Conservation (phyloP, 2,113 vertebrate genomes). For the Apeltes quadracus region DNA sequence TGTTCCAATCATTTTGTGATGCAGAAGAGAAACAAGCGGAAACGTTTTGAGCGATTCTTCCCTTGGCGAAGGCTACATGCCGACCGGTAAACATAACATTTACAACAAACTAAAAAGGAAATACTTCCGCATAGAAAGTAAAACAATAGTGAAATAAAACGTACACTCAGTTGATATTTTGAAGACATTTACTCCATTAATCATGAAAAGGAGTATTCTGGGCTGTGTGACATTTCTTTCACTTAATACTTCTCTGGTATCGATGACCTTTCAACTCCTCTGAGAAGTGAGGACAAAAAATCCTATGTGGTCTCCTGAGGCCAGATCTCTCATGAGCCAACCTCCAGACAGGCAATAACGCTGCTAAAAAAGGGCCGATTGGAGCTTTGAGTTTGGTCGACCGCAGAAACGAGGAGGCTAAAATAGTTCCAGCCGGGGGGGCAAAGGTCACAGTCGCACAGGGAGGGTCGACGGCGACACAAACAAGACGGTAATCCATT, state of each 20-base stretch:
- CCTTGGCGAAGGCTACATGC: too few species aligned
- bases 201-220: neutral
- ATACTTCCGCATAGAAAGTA: too few species aligned
- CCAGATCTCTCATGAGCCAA: neutral
- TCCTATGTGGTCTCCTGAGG: neutral
- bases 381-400: neutral
- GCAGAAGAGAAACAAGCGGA: neutral
- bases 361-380: conserved; percentile 31
- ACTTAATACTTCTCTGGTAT: neutral
- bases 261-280: conserved; percentile 5
- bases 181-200: neutral
- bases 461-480: neutral
- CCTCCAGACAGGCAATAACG: neutral
- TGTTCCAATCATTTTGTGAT: neutral
- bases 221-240: neutral
- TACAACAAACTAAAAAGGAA: neutral
- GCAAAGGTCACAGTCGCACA: conserved; percentile 49
- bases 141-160: neutral
- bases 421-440: conserved; percentile 35
- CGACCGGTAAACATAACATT: too few species aligned
- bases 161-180: neutral
- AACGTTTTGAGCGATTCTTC: too few species aligned
- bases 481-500: neutral
- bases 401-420: neutral
- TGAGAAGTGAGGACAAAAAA: neutral